Evolutionary conservation across 2,797 vertebrate genomes (phyloP).

Genomic region (Pyrocephalus nanus): DNA sequence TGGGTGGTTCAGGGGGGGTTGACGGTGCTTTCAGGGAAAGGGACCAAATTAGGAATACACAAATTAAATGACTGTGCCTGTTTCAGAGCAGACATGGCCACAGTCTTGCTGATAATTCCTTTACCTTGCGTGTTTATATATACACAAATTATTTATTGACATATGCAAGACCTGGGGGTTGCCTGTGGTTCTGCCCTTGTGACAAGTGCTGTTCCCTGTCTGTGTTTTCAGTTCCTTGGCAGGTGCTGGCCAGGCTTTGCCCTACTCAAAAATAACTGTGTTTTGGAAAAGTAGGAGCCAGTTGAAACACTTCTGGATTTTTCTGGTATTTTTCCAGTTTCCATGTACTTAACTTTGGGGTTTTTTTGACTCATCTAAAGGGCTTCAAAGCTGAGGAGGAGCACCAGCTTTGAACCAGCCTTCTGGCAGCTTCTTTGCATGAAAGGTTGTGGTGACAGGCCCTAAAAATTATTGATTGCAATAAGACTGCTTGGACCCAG

Average conservation of each 20-base stretch:
- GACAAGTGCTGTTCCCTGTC: not conserved
- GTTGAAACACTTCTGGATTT: not conserved
- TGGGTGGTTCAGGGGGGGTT: fast-evolving
- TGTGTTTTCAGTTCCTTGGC: not conserved
- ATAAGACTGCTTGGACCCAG: not conserved
- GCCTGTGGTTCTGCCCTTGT: not conserved
- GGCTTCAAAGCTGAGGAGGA: not conserved
- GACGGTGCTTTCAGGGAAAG: not conserved
- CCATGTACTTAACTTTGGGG: not conserved
- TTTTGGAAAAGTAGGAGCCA: not conserved
- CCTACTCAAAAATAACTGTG: not conserved
- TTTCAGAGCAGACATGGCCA: not conserved
- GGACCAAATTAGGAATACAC: not conserved
- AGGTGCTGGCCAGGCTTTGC: not conserved
- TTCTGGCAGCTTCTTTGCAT: not conserved
- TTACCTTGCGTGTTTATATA: not conserved
- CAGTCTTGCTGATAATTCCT: not conserved
- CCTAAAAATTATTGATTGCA: not conserved
- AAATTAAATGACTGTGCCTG: not conserved
- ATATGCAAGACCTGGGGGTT: no score
- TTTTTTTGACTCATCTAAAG: not conserved
- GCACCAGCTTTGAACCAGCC: not conserved
- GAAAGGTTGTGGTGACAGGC: not conserved
- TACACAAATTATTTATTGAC: not conserved
- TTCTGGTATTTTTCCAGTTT: not conserved